Evolutionary conservation across 2,797 vertebrate genomes (phyloP).

Genomic region (Paguma larvata): DNA sequence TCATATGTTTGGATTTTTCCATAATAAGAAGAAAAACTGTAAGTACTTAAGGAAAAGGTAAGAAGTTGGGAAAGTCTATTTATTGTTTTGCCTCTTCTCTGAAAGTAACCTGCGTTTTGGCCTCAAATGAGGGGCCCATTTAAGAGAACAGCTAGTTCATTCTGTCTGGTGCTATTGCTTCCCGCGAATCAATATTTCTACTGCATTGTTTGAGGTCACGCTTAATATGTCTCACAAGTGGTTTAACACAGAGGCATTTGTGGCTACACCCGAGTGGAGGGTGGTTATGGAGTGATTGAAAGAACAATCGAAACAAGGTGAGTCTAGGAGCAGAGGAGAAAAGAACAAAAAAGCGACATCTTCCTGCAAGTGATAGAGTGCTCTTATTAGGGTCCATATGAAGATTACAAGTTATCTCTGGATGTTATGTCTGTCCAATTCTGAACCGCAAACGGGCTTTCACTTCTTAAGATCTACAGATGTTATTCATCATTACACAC

Average conservation of each 20-base stretch:
- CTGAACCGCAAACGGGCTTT: constrained; percentile 17
- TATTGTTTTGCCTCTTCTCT: neutral
- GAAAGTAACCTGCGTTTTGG: neutral
- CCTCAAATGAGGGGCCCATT: neutral
- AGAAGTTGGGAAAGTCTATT: constrained; percentile 6
- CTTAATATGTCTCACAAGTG: constrained; percentile 64
- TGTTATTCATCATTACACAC: constrained; percentile 44
- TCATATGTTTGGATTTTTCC: neutral
- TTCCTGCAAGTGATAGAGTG: constrained; percentile 46
- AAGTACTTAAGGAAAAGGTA: neutral
- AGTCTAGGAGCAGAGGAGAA: neutral
- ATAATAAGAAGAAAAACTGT: neutral
- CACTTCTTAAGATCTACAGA: constrained; percentile 35
- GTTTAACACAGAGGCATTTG: constrained; percentile 62
- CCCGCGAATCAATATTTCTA: constrained; percentile 63
- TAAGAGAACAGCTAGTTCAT: constrained; percentile 31
- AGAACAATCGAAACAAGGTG: constrained; percentile 60
- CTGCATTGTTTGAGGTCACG: constrained; percentile 32
- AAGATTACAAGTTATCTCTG: constrained; percentile 66
- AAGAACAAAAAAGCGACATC: neutral
- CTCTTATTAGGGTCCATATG: constrained; percentile 17
- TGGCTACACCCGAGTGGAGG: constrained; percentile 31
- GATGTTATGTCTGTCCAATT: neutral
- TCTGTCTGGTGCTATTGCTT: constrained; percentile 52
- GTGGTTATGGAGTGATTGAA: constrained; percentile 67